A percentile compares a stretch with the other conserved stretches of the same genome.
Conservation (phyloP, 2,888 invertebrate genomes). For the Theretra japonica region DNA sequence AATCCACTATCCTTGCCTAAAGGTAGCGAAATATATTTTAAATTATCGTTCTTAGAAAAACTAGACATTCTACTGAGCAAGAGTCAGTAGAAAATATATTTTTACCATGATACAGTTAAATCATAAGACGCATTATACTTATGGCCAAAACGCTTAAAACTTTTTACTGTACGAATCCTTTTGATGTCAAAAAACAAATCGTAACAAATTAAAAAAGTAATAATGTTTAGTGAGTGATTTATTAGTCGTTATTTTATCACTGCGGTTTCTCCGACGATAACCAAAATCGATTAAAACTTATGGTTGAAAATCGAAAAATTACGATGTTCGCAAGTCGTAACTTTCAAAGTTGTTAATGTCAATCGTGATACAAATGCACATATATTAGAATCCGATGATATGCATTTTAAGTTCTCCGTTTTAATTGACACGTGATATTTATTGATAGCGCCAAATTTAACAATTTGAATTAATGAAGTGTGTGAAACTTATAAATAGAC, state of each 20-base stretch:
- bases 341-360: background rate
- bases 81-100: too few relatives aligned
- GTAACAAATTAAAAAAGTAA: background rate
- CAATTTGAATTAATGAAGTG: slow-evolving; percentile 5
- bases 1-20: too few relatives aligned
- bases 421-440: slow-evolving; percentile 3
- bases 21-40: too few relatives aligned
- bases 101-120: too few relatives aligned
- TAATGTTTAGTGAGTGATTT: background rate
- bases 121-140: too few relatives aligned
- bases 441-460: background rate
- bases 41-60: too few relatives aligned
- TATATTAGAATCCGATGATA: background rate
- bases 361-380: background rate
- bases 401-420: background rate
- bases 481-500: background rate
- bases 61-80: too few relatives aligned
- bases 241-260: background rate
- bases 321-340: slow-evolving; percentile 11
- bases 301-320: slow-evolving; percentile 1
- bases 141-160: too few relatives aligned
- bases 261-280: background rate
- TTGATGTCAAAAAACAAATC: background rate
- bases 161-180: background rate
- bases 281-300: background rate